Evolutionary conservation across 2,113 vertebrate species (phyloP).

Genomic region (Mesembrinibis cayennensis): DNA sequence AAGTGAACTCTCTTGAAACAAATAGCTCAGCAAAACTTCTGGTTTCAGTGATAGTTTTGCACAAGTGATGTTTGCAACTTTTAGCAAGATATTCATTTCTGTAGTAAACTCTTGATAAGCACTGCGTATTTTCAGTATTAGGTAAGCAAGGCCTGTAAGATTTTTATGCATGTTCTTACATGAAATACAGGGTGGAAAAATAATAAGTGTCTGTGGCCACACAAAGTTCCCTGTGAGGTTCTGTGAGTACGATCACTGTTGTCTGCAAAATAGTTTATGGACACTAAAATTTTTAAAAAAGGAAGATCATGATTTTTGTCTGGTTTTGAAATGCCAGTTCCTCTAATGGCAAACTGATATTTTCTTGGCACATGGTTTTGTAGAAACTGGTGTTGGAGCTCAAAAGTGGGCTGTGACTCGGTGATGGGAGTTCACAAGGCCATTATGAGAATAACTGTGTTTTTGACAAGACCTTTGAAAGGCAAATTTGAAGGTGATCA

Average conservation of each 20-base stretch:
- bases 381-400: not conserved
- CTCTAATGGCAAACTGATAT: not conserved
- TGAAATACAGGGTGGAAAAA: not conserved
- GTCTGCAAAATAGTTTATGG: not conserved
- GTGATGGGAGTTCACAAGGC: not conserved
- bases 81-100: not conserved
- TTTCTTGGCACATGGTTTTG: not conserved
- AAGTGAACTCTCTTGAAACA: not conserved
- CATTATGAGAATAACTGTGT: not conserved
- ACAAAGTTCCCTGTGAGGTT: not conserved
- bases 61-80: not conserved
- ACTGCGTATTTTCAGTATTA: not conserved
- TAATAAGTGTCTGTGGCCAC: not conserved
- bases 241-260: not conserved
- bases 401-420: not conserved
- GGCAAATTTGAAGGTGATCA: not conserved
- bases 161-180: not conserved
- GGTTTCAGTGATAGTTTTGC: not conserved
- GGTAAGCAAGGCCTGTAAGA: not conserved
- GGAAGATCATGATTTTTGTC: not conserved
- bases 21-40: not conserved
- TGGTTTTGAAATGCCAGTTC: not conserved
- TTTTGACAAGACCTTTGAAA: not conserved
- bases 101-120: not conserved
- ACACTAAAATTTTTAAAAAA: not conserved